Evolutionary conservation across 1,140 invertebrate genomes (phyloP).

Genomic region (Drosophila orena): DNA sequence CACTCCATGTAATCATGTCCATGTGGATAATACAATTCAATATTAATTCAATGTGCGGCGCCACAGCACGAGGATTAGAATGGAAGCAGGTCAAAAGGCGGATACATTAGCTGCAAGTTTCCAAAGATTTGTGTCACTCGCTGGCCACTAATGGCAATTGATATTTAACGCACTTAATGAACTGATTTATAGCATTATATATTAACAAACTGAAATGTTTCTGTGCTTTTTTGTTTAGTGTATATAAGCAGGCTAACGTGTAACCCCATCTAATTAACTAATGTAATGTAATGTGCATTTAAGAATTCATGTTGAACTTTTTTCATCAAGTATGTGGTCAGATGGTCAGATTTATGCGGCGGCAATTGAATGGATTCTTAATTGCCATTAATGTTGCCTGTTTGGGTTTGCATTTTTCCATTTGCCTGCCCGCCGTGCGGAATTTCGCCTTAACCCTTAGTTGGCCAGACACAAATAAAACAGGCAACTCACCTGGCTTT

Average conservation of each 20-base stretch:
- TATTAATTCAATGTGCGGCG: slow-evolving; percentile 10
- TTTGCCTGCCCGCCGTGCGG: too few species aligned
- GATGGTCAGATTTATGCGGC: slow-evolving; percentile 44
- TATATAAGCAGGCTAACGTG: not conserved
- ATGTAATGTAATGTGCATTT: not conserved
- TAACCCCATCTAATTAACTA: not conserved
- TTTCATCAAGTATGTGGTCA: slow-evolving; percentile 15
- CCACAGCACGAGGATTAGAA: too few species aligned
- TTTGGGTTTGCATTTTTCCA: slow-evolving; percentile 3
- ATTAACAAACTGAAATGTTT: too few species aligned
- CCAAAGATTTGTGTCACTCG: too few species aligned
- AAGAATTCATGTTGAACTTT: not conserved
- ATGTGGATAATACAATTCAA: not conserved
- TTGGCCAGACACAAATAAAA: slow-evolving; percentile 32
- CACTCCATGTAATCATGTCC: slow-evolving; percentile 1
- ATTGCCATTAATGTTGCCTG: slow-evolving; percentile 51
- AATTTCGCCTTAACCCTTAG: slow-evolving; percentile 5
- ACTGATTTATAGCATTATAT: too few species aligned
- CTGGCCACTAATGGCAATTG: too few species aligned
- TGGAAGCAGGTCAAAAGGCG: too few species aligned
- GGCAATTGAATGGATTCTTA: slow-evolving; percentile 50
- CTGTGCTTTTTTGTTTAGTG: too few species aligned
- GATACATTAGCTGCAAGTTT: not conserved
- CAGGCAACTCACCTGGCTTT: slow-evolving; percentile 22
- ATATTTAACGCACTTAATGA: too few species aligned